phyloP scores from a whole-genome alignment of 2,797 vertebrate species.

The Oreochromis grahami region DNA sequence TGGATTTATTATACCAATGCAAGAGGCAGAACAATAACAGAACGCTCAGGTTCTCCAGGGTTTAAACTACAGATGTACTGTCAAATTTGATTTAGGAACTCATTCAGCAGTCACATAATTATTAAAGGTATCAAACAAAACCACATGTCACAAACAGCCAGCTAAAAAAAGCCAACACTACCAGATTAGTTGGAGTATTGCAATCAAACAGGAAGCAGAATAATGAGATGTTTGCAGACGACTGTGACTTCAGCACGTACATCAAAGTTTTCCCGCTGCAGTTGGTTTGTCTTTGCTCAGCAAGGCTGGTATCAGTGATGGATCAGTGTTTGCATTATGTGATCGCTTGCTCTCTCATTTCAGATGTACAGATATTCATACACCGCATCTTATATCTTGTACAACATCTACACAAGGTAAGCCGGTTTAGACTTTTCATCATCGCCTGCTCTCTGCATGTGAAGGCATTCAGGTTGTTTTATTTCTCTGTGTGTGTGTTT shows the following conservation, averaged over 20 bases:
- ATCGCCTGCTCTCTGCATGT: background rate
- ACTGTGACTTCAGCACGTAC: background rate
- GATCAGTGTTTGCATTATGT: background rate
- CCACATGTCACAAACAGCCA: background rate
- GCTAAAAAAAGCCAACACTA: background rate
- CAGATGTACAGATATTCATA: conserved; percentile 72
- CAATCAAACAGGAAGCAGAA: background rate
- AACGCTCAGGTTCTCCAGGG: background rate
- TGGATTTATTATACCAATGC: background rate
- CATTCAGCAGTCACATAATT: background rate
- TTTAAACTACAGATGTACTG: background rate
- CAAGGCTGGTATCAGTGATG: background rate
- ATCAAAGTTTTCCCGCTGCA: background rate
- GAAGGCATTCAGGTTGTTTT: background rate
- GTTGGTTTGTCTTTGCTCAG: background rate
- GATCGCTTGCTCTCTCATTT: conserved; percentile 10
- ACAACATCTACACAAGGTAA: conserved; percentile 73
- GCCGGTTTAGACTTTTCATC: background rate
- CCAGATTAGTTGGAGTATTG: background rate
- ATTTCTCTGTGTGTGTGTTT: background rate
- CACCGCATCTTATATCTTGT: conserved; percentile 70
- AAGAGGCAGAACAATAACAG: background rate
- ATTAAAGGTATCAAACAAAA: background rate
- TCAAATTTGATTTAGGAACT: background rate
- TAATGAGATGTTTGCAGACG: background rate